These are phyloP conservation scores for Actinopyga echinites DNA, from an alignment of 53 echinoderm and acorn worm genomes.

Conservation along the genomic window DNA sequence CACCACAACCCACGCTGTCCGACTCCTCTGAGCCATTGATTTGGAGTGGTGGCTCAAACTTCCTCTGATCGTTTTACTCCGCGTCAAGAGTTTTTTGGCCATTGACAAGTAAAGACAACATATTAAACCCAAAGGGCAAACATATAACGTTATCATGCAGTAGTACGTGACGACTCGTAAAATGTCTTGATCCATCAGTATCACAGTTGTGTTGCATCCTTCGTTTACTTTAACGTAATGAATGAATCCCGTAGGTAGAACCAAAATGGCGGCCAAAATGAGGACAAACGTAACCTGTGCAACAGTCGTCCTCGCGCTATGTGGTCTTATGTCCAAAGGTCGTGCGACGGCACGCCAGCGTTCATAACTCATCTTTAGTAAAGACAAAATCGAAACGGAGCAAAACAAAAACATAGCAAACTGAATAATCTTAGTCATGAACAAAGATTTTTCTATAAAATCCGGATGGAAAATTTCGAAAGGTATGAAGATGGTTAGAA, in stretches of 20 bases:
- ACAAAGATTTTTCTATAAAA: no score
- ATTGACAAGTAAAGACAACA: neutral
- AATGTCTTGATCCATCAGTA: no score
- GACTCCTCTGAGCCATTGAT: neutral
- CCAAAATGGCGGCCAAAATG: no score
- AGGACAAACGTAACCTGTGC: no score
- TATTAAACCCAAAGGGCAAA: neutral
- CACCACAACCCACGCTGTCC: neutral
- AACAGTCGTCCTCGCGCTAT: no score
- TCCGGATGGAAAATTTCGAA: neutral
- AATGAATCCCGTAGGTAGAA: no score
- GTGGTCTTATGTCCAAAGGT: neutral
- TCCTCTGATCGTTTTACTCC: neutral
- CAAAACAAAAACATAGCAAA: neutral
- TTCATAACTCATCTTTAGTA: constrained; percentile 5
- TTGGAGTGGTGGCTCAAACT: neutral
- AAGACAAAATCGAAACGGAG: neutral
- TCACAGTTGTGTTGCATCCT: no score
- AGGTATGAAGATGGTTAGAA: neutral
- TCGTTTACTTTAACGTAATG: no score
- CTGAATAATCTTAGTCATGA: no score
- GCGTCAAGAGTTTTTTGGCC: neutral
- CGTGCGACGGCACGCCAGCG: constrained; percentile 15
- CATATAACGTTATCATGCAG: neutral
- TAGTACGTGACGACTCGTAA: neutral